Conservation (phyloP, 2,888 invertebrate species). For the Rotaria sp. region DNA sequence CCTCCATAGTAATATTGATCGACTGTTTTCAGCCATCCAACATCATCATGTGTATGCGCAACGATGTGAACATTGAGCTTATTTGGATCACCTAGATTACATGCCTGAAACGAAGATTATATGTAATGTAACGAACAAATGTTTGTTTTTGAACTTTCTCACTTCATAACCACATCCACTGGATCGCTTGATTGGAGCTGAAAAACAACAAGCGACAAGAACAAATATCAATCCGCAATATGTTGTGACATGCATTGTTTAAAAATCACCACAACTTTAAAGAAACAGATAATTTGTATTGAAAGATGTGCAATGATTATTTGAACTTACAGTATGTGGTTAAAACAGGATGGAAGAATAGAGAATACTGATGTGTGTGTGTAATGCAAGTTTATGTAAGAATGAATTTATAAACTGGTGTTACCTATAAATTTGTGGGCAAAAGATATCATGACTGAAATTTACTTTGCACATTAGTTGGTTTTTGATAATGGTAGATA, state of each 20-base stretch:
- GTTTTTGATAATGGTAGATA: not conserved
- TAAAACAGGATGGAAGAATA: not conserved
- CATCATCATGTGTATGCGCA: constrained; percentile 84
- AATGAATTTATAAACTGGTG: not conserved
- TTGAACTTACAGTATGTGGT: not conserved
- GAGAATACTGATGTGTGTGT: not conserved
- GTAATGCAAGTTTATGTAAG: not conserved
- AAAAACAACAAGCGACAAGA: not conserved
- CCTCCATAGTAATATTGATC: constrained; percentile 76
- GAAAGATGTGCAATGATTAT: not conserved
- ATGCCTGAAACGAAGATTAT: not conserved
- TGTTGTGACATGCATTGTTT: not conserved
- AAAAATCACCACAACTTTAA: not conserved
- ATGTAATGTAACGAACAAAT: not conserved
- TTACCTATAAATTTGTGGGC: not conserved
- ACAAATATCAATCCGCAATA: not conserved
- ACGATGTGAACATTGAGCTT: constrained; percentile 72
- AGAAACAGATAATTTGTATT: not conserved
- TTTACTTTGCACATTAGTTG: not conserved
- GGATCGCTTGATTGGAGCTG: not conserved
- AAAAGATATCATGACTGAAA: not conserved
- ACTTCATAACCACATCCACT: not conserved
- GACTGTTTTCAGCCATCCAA: constrained; percentile 86
- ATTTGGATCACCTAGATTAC: constrained; percentile 45
- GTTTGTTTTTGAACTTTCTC: not conserved